A percentile compares a stretch with the other conserved stretches of the same genome.
These are phyloP conservation scores for Leptinotarsa tumamoca DNA, from an alignment of 2,888 invertebrate genomes.

Conservation along the genomic window DNA sequence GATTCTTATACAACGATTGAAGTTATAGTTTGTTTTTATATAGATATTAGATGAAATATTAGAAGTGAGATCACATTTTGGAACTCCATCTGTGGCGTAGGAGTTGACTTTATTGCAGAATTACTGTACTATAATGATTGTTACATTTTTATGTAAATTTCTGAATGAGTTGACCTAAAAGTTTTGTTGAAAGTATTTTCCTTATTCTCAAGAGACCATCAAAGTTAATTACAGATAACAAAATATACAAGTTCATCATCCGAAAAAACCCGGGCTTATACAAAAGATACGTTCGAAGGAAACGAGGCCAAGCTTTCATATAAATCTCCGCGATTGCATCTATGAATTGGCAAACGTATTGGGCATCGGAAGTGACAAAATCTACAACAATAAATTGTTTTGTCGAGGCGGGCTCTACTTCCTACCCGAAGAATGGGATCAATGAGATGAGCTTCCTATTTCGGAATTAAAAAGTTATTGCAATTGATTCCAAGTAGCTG, in stretches of 20 bases:
- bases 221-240: background rate
- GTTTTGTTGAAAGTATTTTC: background rate
- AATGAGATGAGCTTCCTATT: constrained; percentile 22
- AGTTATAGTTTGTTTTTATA: no score
- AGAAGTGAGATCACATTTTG: no score
- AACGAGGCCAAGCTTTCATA: background rate
- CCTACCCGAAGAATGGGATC: constrained; percentile 12
- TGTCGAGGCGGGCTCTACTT: constrained; percentile 1
- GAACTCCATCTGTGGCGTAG: no score
- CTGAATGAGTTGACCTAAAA: no score
- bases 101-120: no score
- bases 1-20: no score
- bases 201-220: background rate
- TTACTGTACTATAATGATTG: no score
- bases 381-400: constrained; percentile 21
- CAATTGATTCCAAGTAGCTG: constrained; percentile 2
- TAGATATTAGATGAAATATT: no score
- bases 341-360: constrained; percentile 20
- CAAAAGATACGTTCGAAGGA: background rate
- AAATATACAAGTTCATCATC: constrained; percentile 1
- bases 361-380: constrained; percentile 22
- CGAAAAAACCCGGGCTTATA: constrained; percentile 7
- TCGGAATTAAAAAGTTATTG: constrained; percentile 15
- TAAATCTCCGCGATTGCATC: constrained; percentile 17
- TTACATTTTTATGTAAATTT: no score